Base-by-base conservation (phyloP, 2,113 vertebrate species). In the Ondatra zibethicus region DNA sequence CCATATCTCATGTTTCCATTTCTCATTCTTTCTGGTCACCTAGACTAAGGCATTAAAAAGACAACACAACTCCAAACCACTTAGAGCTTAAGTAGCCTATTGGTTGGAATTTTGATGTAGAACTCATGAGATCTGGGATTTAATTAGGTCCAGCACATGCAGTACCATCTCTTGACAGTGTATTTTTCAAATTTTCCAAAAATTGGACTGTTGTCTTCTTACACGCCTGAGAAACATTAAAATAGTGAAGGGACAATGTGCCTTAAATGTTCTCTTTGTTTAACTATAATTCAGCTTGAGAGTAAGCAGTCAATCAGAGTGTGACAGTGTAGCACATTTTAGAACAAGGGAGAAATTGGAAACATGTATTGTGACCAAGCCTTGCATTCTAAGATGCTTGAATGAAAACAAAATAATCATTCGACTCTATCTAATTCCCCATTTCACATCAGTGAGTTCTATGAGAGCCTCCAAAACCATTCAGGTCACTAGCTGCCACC, bases 311-410 rank as follows among this genome's bases (percentile, higher is more conserved):
- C 58, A 76, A 88, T 92, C 66, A 93, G 84, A 80, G 84, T 96
- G 66, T 73, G 81, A 91, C 21, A 65, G 31, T 76, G 52, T 47
- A 96, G 52, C 92, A 90, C 92, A 90, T 85, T 96, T 96, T 96
- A n/a, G 92, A 96, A 96, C 92, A 27, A 90, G 50, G 75, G 89
- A 81, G 76, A 94, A 96, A 88, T 36, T 89, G n/a, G 61, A 96
- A 96, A 70, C 27, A 52, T 87, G 93, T 66, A 78, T 36, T 66
- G 45, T 88, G 86, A 92, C 16, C 33, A 85, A 47, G 14, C 52
- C 58, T n/a, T 96, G 80, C 27, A 88, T 93, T 92, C 73, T 80
- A 92, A 88, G 84, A 89, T 90, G 87, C 5, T 93, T 82, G 10
- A 93, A 58, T 93, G 55, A 58, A 94, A 88, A 39, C 78, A 84